These are phyloP conservation scores for Hypothenemus hampei DNA, from an alignment of 1,140 invertebrate genomes.

Conservation along the genomic window DNA sequence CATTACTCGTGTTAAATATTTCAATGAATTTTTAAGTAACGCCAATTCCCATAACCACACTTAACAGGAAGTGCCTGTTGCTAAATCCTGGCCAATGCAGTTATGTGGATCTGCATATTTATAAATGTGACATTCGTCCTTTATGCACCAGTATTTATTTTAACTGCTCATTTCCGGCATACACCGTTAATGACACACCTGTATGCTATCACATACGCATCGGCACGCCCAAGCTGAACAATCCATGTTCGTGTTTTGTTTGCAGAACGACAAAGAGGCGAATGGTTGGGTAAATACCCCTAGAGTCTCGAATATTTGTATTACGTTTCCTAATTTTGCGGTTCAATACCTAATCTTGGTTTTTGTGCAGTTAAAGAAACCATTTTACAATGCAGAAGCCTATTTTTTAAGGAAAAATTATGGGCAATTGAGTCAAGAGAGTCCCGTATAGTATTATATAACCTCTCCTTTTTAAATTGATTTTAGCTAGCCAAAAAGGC, in stretches of 20 bases:
- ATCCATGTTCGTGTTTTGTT: slow-evolving; percentile 4
- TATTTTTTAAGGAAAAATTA: slow-evolving; percentile 18
- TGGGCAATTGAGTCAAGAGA: slow-evolving; percentile 9
- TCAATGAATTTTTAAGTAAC: slow-evolving; percentile 1
- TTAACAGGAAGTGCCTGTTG: not conserved
- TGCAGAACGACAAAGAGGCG: slow-evolving; percentile 5
- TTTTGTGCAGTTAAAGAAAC: not conserved
- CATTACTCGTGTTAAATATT: not conserved
- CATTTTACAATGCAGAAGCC: slow-evolving; percentile 12
- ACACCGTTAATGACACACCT: slow-evolving; percentile 12
- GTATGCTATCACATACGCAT: slow-evolving; percentile 14
- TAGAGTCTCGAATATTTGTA: not conserved
- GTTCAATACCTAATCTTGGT: not conserved
- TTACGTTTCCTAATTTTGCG: not conserved
- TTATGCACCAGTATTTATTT: slow-evolving; percentile 12
- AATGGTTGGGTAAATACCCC: slow-evolving; percentile 3
- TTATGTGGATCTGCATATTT: slow-evolving; percentile 3
- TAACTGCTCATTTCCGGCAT: slow-evolving; percentile 15
- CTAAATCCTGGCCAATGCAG: not conserved
- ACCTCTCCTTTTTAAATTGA: slow-evolving; percentile 13
- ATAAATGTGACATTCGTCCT: slow-evolving; percentile 3
- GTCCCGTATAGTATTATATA: slow-evolving; percentile 9
- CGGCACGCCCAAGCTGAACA: slow-evolving; percentile 8
- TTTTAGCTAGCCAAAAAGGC: slow-evolving; percentile 12
- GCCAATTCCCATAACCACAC: slow-evolving; percentile 2